Conservation (phyloP, 2,888 invertebrate genomes). For the Drosophila maculinotata region DNA sequence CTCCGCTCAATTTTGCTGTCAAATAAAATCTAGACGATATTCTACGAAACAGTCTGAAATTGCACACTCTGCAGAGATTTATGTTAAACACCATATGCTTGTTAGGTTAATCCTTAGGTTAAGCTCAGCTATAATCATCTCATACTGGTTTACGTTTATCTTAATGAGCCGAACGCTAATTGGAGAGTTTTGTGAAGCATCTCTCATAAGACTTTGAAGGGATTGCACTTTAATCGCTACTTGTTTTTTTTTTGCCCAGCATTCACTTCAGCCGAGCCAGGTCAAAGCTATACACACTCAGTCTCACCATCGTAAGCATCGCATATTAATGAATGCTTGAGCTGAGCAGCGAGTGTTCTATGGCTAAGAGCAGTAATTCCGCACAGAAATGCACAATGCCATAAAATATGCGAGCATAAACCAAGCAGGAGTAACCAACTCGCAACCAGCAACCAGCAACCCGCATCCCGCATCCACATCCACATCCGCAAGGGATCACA, state of each 20-base stretch:
- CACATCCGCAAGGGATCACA: constrained; percentile 67
- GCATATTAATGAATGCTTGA: constrained; percentile 44
- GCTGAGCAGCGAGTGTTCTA: constrained; percentile 7
- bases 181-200: constrained; percentile 20
- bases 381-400: constrained; percentile 52
- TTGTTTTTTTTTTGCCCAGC: constrained; percentile 14
- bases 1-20: background rate
- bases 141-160: background rate
- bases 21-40: background rate
- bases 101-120: background rate
- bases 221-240: constrained; percentile 31
- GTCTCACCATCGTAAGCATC: constrained; percentile 10
- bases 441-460: constrained; percentile 21
- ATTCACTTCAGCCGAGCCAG: constrained; percentile 1
- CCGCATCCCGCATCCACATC: constrained; percentile 15
- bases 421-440: constrained; percentile 20
- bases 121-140: constrained; percentile 6
- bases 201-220: constrained; percentile 17
- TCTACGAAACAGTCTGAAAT: too few relatives aligned
- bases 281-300: background rate
- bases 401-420: constrained; percentile 59
- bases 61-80: background rate
- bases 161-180: constrained; percentile 22
- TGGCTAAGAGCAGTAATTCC: constrained; percentile 46
- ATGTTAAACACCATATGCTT: background rate